These are phyloP conservation scores for Thymallus thymallus DNA, from an alignment of 2,113 vertebrate species.

Conservation along the genomic window DNA sequence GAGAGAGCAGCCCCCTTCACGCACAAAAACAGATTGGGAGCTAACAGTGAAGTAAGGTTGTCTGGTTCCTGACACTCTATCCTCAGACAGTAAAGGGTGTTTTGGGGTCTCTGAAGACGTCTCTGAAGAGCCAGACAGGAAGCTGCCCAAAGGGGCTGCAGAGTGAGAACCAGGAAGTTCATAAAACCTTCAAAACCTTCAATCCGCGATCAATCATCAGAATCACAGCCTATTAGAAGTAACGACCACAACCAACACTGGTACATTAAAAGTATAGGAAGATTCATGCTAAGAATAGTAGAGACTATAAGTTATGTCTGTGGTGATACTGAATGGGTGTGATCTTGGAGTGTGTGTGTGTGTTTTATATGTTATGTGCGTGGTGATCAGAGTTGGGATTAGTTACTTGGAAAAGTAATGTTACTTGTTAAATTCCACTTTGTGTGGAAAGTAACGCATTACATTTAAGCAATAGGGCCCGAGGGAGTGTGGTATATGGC, in stretches of 20 bases:
- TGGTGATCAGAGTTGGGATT: too few relatives aligned
- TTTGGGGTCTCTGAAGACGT: slow-evolving; percentile 56
- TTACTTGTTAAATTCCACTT: too few relatives aligned
- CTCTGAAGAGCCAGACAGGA: slow-evolving; percentile 79
- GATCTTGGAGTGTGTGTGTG: slow-evolving; percentile 11
- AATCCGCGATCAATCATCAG: slow-evolving; percentile 76
- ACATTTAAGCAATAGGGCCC: too few relatives aligned
- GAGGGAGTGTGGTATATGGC: too few relatives aligned
- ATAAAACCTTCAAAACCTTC: slow-evolving; percentile 72
- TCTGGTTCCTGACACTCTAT: slow-evolving; percentile 66
- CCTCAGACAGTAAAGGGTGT: slow-evolving; percentile 74
- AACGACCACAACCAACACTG: slow-evolving; percentile 14
- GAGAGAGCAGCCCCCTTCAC: slow-evolving; percentile 32
- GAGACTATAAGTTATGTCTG: not conserved
- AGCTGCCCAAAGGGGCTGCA: slow-evolving; percentile 76
- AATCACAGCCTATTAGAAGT: slow-evolving; percentile 65
- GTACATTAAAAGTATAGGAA: slow-evolving; percentile 19
- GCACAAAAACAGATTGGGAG: slow-evolving; percentile 47
- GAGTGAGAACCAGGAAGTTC: slow-evolving; percentile 81
- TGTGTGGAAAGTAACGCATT: too few relatives aligned
- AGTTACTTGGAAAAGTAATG: too few relatives aligned
- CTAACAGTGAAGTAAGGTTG: slow-evolving; percentile 24
- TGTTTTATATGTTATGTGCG: too few relatives aligned
- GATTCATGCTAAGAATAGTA: slow-evolving; percentile 24
- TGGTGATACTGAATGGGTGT: slow-evolving; percentile 50